Evolutionary conservation across 2,888 invertebrate genomes (phyloP), one percentile per base, ranked within the genome.

Genomic region (Drosophila tripunctata): DNA sequence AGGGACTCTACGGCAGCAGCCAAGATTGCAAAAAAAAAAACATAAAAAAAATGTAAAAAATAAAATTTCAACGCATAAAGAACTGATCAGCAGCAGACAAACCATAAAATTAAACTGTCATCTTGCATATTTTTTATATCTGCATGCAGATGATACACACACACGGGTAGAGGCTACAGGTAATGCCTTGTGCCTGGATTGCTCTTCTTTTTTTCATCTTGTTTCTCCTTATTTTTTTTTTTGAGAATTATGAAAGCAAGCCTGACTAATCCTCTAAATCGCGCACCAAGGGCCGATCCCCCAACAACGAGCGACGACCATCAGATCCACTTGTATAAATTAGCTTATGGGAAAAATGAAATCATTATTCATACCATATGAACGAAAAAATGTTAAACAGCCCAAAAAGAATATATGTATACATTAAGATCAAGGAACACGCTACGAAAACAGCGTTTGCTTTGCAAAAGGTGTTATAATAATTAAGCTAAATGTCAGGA

Each of bases 71-170:
- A 60, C 85, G 82, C 89, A 89, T 89, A 88, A 88, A 83, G 83
- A 83, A 88, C 88, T 90, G 90, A 90, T 90, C 90, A 89, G 87
- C 90, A 90, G 82, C 90, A 89, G 90, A 90, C 90, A 90, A 90
- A 90, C 89, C 90, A 90, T 90, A 90, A 91, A 91, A 91, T 91
- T 91, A 91, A 91, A 90, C 90, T 91, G 91, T 91, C 91, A 91
- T 88, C 89, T 91, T 89, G 88, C 82, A 90, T 91, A 89, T 88
- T 88, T 85, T 89, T 90, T 89, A 84, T 82, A 74, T 72, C 74
- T 66, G 74, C 86, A 86, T 75, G 73, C 62, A 74, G 68, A 68
- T 74, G 69, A 74, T 72, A 73, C 70, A 54, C 51, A 60, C 15
- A 55, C 35, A 30, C 30, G 33, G 8, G 51, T 15, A 27, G 17